Evolutionary conservation across 1,140 invertebrate genomes (phyloP).

Genomic region (Andricus grossulariae): DNA sequence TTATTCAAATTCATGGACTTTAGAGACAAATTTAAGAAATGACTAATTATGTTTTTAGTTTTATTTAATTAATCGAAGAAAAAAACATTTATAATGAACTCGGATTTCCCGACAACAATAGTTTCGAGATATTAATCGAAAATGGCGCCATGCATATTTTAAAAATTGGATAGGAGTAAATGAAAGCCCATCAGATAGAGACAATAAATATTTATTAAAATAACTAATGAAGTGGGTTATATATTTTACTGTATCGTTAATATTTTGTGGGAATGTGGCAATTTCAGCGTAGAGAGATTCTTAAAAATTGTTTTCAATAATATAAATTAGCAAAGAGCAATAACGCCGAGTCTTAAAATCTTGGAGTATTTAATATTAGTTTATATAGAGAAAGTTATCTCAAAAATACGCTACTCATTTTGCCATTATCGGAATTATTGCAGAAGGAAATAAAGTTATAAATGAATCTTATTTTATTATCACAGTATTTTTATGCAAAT

Average conservation of each 20-base stretch:
- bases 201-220: conserved; percentile 21
- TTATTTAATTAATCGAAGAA: too few species aligned
- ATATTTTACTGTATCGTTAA: not conserved
- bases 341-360: not conserved
- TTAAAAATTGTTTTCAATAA: not conserved
- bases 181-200: not conserved
- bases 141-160: too few species aligned
- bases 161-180: not conserved
- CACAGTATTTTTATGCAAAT: conserved; percentile 14
- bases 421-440: not conserved
- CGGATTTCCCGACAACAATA: too few species aligned
- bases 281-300: not conserved
- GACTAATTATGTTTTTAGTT: too few species aligned
- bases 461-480: conserved; percentile 15
- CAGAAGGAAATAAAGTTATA: not conserved
- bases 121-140: too few species aligned
- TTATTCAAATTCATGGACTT: too few species aligned
- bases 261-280: not conserved
- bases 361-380: not conserved
- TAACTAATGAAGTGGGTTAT: not conserved
- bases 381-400: conserved; percentile 1
- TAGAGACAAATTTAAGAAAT: too few species aligned
- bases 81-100: too few species aligned
- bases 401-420: conserved; percentile 4
- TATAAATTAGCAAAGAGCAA: not conserved